Evolutionary conservation across 2,888 invertebrate species (phyloP).

Genomic region (Cremastinae sp.): DNA sequence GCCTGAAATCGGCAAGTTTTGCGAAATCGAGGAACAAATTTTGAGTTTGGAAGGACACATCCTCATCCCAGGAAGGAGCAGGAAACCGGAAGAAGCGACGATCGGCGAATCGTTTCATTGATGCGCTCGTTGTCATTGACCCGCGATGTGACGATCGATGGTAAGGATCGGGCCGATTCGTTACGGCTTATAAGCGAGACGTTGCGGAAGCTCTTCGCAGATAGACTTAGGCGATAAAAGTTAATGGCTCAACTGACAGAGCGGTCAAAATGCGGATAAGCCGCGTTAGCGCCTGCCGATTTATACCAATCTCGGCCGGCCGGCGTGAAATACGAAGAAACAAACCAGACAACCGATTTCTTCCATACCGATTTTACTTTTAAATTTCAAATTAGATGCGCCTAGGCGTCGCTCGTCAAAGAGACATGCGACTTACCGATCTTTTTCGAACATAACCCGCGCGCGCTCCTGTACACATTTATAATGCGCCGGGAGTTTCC

Average conservation of each 20-base stretch:
- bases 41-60: no score
- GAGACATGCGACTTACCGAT: constrained; percentile 46
- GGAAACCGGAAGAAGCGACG: constrained; percentile 5
- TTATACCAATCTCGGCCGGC: no score
- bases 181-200: not conserved
- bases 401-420: constrained; percentile 39
- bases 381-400: no score
- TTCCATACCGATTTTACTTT: no score
- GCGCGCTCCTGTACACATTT: no score
- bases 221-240: no score
- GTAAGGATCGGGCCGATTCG: constrained; percentile 50
- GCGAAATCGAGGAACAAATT: constrained; percentile 8
- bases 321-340: no score
- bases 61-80: no score
- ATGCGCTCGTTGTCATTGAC: constrained; percentile 60
- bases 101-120: constrained; percentile 50
- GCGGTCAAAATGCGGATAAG: no score
- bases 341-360: no score
- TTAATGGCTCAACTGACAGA: no score
- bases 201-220: not conserved
- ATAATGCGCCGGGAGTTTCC: constrained; percentile 66
- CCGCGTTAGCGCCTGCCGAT: no score
- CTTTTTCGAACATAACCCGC: constrained; percentile 37
- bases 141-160: constrained; percentile 62
- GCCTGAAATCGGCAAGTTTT: constrained; percentile 29